Evolutionary conservation across 2,888 invertebrate genomes (phyloP).

Genomic region (Acleris holmiana): DNA sequence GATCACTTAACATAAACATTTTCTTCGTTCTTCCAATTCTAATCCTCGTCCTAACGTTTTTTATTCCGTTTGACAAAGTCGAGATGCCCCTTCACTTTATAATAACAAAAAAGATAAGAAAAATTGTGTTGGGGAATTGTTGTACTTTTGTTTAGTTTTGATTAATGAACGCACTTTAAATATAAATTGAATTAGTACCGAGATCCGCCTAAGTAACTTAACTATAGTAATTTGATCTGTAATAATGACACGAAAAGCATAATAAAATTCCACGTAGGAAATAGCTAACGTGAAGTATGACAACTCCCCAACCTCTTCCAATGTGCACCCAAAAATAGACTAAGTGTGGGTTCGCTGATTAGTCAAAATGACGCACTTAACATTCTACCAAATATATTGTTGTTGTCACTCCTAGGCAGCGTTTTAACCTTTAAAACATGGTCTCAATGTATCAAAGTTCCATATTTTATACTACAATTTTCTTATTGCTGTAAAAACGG

Average conservation of each 20-base stretch:
- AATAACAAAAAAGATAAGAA: not conserved
- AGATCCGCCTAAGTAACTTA: conserved; percentile 25
- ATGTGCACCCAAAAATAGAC: conserved; percentile 1
- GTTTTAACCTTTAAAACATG: conserved; percentile 19
- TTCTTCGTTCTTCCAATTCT: not conserved
- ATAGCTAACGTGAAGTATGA: not conserved
- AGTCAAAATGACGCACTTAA: not conserved
- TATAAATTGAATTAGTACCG: not conserved
- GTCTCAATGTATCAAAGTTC: conserved; percentile 42
- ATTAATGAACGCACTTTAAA: too few relatives aligned
- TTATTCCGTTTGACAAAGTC: conserved; percentile 8
- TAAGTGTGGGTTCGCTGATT: not conserved
- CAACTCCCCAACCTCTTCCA: conserved; percentile 10
- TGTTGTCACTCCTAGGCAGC: not conserved
- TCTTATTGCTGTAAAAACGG: conserved; percentile 45
- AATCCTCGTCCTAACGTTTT: not conserved
- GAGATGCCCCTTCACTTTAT: not conserved
- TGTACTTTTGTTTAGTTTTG: conserved; percentile 7
- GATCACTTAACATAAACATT: too few relatives aligned
- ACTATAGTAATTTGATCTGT: not conserved
- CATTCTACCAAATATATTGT: not conserved
- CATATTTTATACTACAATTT: conserved; percentile 47
- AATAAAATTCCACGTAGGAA: not conserved
- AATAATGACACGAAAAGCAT: not conserved
- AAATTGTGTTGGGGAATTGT: conserved; percentile 10